Evolutionary conservation across 1,140 invertebrate species (phyloP), one percentile per base, ranked within the genome.

Genomic region (Thaumetopoea pityocampa): DNA sequence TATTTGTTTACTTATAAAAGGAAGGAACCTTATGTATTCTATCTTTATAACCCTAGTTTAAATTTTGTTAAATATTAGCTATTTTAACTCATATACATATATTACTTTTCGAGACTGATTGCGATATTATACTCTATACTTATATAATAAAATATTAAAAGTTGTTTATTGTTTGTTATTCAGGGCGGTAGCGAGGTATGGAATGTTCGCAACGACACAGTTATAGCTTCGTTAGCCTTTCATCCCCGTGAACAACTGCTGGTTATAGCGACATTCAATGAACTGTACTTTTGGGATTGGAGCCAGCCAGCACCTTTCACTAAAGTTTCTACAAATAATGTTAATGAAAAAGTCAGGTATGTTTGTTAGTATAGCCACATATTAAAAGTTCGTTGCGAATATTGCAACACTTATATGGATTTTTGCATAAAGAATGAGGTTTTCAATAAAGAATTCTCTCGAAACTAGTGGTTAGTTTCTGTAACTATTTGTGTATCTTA

Each of bases 251-350:
- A 94, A 60, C 88, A 92, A 51, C 82, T 96, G 33, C 86, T 97
- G 15, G 93, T 95, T 2, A 94, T 97, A 56, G 94, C 94, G 9
- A 94, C 93, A 1, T 91, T 88, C 57, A 96, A 96, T 87, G 90
- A 93, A 70, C 84, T 97, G 8, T 91, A 94, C 71, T 96, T 96
- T 80, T 96, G 94, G 95, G 93, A 96, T 66, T 96, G 95, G 95
- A 92, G 89, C 67, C 86, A 90, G 51, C 87, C 90, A 0, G 86
- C 92, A 57, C 94, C 94, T 0, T 94, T 94, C 70, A 90, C 91
- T 20, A 88, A 91, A 64, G 88, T 90, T 33, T 85, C 86, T 10
- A 93, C 92, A 22, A 88, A 87, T 46, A 91, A 88, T 67, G 86
- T 89, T 8, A 91, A 90, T 69, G 92, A 94, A 79, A 94, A 93